phyloP scores from a whole-genome alignment of 1,140 invertebrate species.

The Oncopeltus fasciatus region DNA sequence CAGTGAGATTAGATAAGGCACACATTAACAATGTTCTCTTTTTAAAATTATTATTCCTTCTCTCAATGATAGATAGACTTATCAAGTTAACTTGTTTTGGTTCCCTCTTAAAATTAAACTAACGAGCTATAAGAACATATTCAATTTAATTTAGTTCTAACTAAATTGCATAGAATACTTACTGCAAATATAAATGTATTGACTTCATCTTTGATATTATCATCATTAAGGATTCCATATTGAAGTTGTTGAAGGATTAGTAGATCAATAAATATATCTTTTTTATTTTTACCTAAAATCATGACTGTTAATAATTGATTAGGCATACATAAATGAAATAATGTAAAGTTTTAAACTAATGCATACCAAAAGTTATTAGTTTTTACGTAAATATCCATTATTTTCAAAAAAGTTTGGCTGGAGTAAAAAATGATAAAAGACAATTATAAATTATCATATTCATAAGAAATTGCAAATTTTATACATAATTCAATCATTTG shows the following conservation, averaged over 20 bases:
- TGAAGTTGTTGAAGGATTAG: neutral
- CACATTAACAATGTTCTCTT: neutral
- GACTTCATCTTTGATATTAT: conserved; percentile 41
- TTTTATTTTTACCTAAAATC: neutral
- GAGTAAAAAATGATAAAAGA: too few relatives aligned
- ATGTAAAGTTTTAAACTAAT: too few relatives aligned
- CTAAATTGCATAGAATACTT: conserved; percentile 23
- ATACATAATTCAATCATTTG: too few relatives aligned
- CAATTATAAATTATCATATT: too few relatives aligned
- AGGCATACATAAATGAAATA: too few relatives aligned
- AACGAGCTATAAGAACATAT: neutral
- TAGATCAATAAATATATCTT: conserved; percentile 1
- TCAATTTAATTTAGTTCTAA: too few relatives aligned
- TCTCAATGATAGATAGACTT: neutral
- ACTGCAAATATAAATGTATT: conserved; percentile 49
- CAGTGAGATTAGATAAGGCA: too few relatives aligned
- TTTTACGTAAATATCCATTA: too few relatives aligned
- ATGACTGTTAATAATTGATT: neutral
- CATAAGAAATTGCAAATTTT: too few relatives aligned
- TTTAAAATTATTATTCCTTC: too few relatives aligned
- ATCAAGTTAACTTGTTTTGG: neutral
- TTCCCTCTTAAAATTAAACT: neutral
- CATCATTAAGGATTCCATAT: conserved; percentile 27
- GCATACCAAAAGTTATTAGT: too few relatives aligned
- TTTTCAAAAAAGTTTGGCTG: too few relatives aligned